Evolutionary conservation across 2,797 vertebrate species (phyloP).

Genomic region (Pseudomugil gertrudae): DNA sequence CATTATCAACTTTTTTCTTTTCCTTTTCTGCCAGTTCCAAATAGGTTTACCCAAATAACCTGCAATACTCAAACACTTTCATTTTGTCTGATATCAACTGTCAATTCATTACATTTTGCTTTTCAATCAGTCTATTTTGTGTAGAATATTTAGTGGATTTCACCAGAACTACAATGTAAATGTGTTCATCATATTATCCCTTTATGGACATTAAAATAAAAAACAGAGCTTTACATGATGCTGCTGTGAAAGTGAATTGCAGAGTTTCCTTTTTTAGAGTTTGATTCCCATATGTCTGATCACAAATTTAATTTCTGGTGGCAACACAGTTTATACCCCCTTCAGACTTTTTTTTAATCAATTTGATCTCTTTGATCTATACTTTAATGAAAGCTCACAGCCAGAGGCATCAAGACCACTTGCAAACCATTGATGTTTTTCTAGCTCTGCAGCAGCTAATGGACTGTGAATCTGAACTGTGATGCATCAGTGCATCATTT

Average conservation of each 20-base stretch:
- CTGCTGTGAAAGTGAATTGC: constrained; percentile 30
- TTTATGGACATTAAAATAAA: constrained; percentile 40
- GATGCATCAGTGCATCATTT: constrained; percentile 45
- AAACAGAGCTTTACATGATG: constrained; percentile 46
- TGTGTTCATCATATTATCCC: not conserved
- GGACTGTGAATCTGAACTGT: constrained; percentile 41
- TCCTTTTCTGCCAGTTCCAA: constrained; percentile 22
- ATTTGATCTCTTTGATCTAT: constrained; percentile 70
- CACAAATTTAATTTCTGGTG: constrained; percentile 60
- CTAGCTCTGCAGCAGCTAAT: constrained; percentile 40
- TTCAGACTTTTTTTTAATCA: constrained; percentile 58
- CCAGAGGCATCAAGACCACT: constrained; percentile 55
- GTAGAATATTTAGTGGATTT: not conserved
- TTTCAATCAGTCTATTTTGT: no score
- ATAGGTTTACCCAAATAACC: constrained; percentile 48
- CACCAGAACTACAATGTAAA: not conserved
- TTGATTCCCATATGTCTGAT: constrained; percentile 58
- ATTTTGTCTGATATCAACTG: constrained; percentile 1
- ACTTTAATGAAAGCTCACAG: constrained; percentile 64
- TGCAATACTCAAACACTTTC: constrained; percentile 44
- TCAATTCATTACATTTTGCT: not conserved
- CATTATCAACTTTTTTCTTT: constrained; percentile 12
- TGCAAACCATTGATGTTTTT: constrained; percentile 54
- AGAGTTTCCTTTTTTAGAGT: constrained; percentile 54
- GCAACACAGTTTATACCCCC: constrained; percentile 43